These are phyloP conservation scores for Steinernema carpocapsae DNA, from an alignment of 2,888 invertebrate species.

Conservation along the genomic window DNA sequence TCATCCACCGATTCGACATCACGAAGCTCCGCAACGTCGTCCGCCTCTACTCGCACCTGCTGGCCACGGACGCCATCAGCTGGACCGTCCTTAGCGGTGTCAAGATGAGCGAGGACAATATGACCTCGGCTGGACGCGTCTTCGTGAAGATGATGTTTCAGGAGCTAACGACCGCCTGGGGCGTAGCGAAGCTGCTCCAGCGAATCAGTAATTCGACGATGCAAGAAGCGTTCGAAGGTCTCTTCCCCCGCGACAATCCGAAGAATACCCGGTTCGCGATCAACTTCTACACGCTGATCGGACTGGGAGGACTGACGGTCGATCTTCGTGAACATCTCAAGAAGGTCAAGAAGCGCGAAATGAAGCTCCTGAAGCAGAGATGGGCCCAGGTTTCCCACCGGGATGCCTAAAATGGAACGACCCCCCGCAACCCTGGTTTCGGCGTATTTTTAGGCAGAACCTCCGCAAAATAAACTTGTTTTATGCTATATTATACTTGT, in stretches of 20 bases:
- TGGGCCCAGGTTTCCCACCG: too few species aligned
- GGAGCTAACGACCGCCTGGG: slow-evolving; percentile 95
- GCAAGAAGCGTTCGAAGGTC: slow-evolving; percentile 83
- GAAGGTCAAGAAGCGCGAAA: slow-evolving; percentile 52
- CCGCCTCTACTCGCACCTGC: slow-evolving; percentile 92
- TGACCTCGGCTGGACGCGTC: slow-evolving; percentile 96
- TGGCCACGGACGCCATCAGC: slow-evolving; percentile 93
- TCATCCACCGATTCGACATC: slow-evolving; percentile 88
- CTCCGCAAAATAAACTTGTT: too few species aligned
- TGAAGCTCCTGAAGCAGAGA: slow-evolving; percentile 49
- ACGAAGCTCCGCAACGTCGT: slow-evolving; percentile 93
- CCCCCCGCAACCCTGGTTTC: too few species aligned
- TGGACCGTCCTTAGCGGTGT: slow-evolving; percentile 90
- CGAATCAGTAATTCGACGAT: slow-evolving; percentile 87
- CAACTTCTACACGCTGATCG: slow-evolving; percentile 95
- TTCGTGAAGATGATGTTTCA: slow-evolving; percentile 85
- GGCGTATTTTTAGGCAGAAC: too few species aligned
- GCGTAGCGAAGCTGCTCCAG: slow-evolving; percentile 85
- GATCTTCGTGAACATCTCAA: slow-evolving; percentile 61
- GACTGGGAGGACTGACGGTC: slow-evolving; percentile 88
- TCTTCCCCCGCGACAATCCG: slow-evolving; percentile 94
- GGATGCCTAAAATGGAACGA: too few species aligned
- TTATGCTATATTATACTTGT: too few species aligned
- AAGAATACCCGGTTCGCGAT: slow-evolving; percentile 95
- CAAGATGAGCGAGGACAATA: slow-evolving; percentile 92